phyloP scores from a whole-genome alignment of 2,888 invertebrate genomes.

The Drosophila colorata region DNA sequence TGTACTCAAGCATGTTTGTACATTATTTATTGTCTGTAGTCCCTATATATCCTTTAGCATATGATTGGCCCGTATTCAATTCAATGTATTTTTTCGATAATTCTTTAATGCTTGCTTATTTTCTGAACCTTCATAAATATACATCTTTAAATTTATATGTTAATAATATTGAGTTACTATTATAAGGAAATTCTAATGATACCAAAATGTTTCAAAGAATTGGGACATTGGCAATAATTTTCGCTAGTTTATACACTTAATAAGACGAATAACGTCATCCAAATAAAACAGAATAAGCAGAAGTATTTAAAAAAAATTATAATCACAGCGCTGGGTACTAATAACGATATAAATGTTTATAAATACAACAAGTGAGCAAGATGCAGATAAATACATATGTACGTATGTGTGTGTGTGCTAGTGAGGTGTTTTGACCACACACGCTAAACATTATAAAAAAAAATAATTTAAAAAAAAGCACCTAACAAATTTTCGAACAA shows the following conservation, averaged over 20 bases:
- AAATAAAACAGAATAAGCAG: conserved; percentile 25
- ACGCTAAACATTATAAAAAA: conserved; percentile 10
- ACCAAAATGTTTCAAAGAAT: background rate
- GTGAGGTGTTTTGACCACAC: conserved; percentile 29
- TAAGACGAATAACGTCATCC: conserved; percentile 28
- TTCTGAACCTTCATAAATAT: background rate
- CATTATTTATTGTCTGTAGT: background rate
- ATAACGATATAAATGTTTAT: conserved; percentile 52
- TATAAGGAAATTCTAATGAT: too few species aligned
- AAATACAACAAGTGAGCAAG: conserved; percentile 59
- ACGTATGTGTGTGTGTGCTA: background rate
- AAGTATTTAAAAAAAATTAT: conserved; percentile 54
- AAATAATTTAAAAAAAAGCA: background rate
- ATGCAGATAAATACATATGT: conserved; percentile 5
- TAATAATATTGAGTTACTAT: too few species aligned
- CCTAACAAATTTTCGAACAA: background rate
- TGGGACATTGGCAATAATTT: background rate
- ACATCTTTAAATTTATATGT: background rate
- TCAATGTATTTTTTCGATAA: background rate
- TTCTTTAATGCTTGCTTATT: too few species aligned
- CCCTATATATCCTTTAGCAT: background rate
- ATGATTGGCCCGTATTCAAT: background rate
- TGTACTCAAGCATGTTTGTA: conserved; percentile 34
- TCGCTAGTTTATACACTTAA: background rate
- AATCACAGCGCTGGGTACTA: conserved; percentile 40